phyloP scores from a whole-genome alignment of 2,888 invertebrate genomes.

The Cacoxenus indagator region DNA sequence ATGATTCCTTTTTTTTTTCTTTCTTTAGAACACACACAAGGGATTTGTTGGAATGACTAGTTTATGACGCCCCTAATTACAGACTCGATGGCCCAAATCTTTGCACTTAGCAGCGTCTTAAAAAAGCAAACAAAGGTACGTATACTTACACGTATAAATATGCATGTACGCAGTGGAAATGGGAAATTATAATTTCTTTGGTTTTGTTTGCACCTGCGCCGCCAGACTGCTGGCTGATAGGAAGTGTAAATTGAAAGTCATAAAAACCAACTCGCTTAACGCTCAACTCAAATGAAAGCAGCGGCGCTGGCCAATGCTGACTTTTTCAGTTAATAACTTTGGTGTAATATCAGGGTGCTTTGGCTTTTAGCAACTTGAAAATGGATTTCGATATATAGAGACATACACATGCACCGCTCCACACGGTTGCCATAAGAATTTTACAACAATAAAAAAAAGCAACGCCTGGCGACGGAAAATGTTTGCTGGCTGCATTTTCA shows the following conservation, averaged over 20 bases:
- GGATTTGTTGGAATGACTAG: no score
- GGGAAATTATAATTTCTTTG: constrained; percentile 8
- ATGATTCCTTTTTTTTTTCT: no score
- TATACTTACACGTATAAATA: neutral
- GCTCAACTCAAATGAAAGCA: no score
- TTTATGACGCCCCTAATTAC: no score
- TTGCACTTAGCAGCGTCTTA: no score
- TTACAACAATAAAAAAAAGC: neutral
- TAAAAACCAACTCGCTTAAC: constrained; percentile 41
- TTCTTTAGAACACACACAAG: no score
- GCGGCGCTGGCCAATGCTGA: constrained; percentile 30
- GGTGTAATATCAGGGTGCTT: constrained; percentile 50
- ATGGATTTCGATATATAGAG: constrained; percentile 43
- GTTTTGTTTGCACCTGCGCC: neutral
- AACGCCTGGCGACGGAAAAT: neutral
- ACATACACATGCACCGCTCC: constrained; percentile 16
- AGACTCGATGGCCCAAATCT: no score
- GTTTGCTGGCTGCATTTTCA: neutral
- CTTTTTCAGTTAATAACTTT: constrained; percentile 40
- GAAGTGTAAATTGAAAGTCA: constrained; percentile 61
- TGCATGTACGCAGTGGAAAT: constrained; percentile 13
- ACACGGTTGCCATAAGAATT: neutral
- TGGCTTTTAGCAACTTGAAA: constrained; percentile 58
- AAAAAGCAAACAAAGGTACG: neutral
- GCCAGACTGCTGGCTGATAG: constrained; percentile 27